These are phyloP conservation scores for Brachymystax lenok DNA, from an alignment of 2,797 vertebrate species.

Conservation along the genomic window DNA sequence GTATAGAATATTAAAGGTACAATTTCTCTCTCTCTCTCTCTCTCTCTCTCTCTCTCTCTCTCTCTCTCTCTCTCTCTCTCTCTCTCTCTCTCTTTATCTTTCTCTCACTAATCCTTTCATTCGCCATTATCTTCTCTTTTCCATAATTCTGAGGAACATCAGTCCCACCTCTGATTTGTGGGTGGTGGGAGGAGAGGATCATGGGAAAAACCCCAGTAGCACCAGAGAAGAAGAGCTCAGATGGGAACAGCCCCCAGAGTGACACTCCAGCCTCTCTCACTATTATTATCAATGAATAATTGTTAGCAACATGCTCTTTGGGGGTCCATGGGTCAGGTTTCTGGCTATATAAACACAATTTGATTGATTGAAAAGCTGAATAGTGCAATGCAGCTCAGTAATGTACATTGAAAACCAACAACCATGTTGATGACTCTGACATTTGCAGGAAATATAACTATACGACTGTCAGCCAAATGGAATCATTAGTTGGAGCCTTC, in stretches of 20 bases:
- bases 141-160: neutral
- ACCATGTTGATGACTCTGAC: neutral
- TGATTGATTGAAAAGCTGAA: neutral
- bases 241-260: neutral
- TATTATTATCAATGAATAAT: no score
- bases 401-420: neutral
- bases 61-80: neutral
- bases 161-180: neutral
- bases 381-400: neutral
- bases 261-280: neutral
- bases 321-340: no score
- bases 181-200: neutral
- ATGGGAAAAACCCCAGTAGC: neutral
- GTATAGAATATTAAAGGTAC: neutral
- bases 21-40: neutral
- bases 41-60: neutral
- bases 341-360: neutral
- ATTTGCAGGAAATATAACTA: neutral
- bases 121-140: neutral
- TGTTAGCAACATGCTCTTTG: no score
- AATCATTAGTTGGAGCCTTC: neutral
- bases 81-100: constrained; percentile 8
- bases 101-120: constrained; percentile 32
- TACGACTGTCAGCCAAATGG: neutral
- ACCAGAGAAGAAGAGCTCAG: neutral